A percentile compares a stretch with the other conserved stretches of the same genome.
phyloP scores from a whole-genome alignment of 2,888 invertebrate genomes.

The Hypercompe scribonia region DNA sequence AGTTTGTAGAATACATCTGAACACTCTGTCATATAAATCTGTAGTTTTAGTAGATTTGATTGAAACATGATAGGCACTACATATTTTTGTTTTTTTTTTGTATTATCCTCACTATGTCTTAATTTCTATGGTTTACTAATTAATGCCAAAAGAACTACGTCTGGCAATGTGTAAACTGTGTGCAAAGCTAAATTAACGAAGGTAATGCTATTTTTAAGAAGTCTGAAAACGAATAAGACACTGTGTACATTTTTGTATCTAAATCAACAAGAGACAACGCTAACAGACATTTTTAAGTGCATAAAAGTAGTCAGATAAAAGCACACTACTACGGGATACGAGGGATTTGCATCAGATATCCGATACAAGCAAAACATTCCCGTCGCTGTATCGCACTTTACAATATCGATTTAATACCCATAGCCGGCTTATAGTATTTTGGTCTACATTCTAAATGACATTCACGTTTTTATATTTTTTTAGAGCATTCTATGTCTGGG shows the following conservation, averaged over 20 bases:
- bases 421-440: background rate
- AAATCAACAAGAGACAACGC: background rate
- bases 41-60: no score
- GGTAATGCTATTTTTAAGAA: background rate
- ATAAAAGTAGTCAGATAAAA: slow-evolving; percentile 13
- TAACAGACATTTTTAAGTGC: background rate
- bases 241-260: background rate
- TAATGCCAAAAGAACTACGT: background rate
- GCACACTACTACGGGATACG: slow-evolving; percentile 8
- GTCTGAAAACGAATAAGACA: background rate
- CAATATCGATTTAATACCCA: background rate
- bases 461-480: background rate
- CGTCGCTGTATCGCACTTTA: background rate
- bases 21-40: no score
- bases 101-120: background rate
- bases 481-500: no score
- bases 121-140: background rate
- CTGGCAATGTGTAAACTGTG: background rate
- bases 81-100: no score
- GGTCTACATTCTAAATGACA: background rate
- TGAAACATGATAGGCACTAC: background rate
- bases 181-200: background rate
- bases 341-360: slow-evolving; percentile 20
- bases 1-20: no score
- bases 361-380: slow-evolving; percentile 13